phyloP scores from a whole-genome alignment of 2,797 vertebrate genomes.

The Sparus aurata region DNA sequence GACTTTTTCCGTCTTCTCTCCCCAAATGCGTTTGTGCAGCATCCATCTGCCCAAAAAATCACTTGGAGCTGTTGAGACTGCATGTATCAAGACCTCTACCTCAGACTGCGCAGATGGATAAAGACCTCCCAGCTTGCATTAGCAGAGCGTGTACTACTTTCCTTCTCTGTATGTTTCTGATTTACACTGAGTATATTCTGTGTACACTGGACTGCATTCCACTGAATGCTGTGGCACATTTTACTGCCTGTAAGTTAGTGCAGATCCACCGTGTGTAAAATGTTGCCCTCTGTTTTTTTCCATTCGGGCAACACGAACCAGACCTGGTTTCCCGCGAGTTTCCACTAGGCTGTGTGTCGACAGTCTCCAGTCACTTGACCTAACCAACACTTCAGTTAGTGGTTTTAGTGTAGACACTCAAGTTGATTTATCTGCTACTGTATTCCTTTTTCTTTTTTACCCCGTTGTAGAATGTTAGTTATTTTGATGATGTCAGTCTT shows the following conservation, averaged over 20 bases:
- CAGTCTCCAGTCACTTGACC: conserved; percentile 38
- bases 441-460: not conserved
- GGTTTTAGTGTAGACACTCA: conserved; percentile 4
- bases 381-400: not conserved
- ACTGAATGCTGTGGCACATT: conserved; percentile 16
- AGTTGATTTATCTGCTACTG: not conserved
- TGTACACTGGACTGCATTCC: conserved; percentile 23
- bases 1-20: not conserved
- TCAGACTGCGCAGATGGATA: not conserved
- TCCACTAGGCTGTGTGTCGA: conserved; percentile 52
- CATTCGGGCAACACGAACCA: conserved; percentile 18
- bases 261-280: conserved; percentile 20
- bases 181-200: conserved; percentile 18
- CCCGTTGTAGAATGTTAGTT: not conserved
- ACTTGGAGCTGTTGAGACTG: not conserved
- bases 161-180: not conserved
- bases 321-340: conserved; percentile 30
- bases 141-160: not conserved
- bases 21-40: not conserved
- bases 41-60: not conserved
- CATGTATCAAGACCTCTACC: not conserved
- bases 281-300: conserved; percentile 13
- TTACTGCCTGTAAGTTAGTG: conserved; percentile 4
- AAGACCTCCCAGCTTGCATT: not conserved
- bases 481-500: conserved; percentile 3